These are phyloP conservation scores for Saguinus oedipus DNA, from an alignment of 2,797 vertebrate genomes.

Conservation along the genomic window DNA sequence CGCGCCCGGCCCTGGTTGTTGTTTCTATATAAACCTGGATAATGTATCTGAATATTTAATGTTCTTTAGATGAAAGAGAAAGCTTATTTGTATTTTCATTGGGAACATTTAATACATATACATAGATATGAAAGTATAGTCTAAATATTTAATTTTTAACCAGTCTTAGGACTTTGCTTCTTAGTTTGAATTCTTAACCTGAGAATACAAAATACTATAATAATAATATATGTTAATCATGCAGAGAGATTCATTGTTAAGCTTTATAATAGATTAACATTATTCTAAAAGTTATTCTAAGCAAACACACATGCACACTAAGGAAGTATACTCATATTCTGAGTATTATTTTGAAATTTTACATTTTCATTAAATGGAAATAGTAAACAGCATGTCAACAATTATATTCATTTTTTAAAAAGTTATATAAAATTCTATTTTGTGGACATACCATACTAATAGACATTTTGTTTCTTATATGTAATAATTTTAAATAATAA, in stretches of 20 bases:
- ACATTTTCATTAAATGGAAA: neutral
- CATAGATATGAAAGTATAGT: neutral
- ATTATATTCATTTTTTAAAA: neutral
- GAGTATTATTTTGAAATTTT: neutral
- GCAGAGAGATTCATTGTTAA: neutral
- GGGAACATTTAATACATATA: neutral
- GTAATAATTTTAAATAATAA: neutral
- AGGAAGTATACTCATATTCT: neutral
- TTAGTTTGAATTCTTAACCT: constrained; percentile 23
- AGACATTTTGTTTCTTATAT: neutral
- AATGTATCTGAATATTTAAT: neutral
- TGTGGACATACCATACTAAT: neutral
- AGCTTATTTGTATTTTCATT: neutral
- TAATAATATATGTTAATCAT: neutral
- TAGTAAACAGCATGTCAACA: neutral
- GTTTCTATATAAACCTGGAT: neutral
- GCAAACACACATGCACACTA: neutral
- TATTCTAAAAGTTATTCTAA: neutral
- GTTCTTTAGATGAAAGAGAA: neutral
- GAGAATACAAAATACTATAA: neutral
- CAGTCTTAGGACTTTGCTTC: neutral
- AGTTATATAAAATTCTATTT: neutral
- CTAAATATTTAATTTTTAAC: neutral
- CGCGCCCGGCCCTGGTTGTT: neutral
- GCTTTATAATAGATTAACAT: neutral